Conservation (phyloP, 2,113 vertebrate genomes). For the Lates calcarifer region DNA sequence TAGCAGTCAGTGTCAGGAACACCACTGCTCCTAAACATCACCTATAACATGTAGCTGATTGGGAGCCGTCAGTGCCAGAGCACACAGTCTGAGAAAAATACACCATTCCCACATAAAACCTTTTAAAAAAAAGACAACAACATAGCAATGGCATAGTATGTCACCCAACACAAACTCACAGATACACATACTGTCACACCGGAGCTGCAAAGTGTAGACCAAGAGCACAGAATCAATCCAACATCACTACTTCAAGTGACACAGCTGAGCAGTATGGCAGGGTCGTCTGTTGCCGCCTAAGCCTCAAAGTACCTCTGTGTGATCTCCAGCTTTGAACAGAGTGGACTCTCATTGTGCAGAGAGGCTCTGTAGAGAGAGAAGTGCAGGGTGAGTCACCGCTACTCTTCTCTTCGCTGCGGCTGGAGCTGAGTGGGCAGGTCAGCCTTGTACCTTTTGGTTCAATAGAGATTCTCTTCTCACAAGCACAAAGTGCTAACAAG, state of each 20-base stretch:
- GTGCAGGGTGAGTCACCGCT: constrained; percentile 63
- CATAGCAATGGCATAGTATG: neutral
- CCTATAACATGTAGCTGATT: neutral
- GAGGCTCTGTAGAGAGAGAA: constrained; percentile 41
- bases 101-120: neutral
- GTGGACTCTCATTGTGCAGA: constrained; percentile 36
- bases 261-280: constrained; percentile 11
- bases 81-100: neutral
- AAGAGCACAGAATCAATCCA: constrained; percentile 3
- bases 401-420: constrained; percentile 63
- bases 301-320: constrained; percentile 53
- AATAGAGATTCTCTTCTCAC: constrained; percentile 22
- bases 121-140: neutral
- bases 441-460: constrained; percentile 50
- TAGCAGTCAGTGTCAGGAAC: constrained; percentile 15
- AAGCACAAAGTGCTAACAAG: too few species aligned
- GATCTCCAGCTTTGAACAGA: constrained; percentile 60
- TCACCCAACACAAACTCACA: constrained; percentile 2
- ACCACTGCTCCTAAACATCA: constrained; percentile 31
- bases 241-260: constrained; percentile 23
- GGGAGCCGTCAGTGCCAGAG: neutral
- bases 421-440: constrained; percentile 66
- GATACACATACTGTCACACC: constrained; percentile 2
- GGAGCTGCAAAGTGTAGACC: constrained; percentile 5
- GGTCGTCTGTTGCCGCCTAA: neutral